phyloP scores from a whole-genome alignment of 1,140 invertebrate genomes.

The Zaprionus nigranus region DNA sequence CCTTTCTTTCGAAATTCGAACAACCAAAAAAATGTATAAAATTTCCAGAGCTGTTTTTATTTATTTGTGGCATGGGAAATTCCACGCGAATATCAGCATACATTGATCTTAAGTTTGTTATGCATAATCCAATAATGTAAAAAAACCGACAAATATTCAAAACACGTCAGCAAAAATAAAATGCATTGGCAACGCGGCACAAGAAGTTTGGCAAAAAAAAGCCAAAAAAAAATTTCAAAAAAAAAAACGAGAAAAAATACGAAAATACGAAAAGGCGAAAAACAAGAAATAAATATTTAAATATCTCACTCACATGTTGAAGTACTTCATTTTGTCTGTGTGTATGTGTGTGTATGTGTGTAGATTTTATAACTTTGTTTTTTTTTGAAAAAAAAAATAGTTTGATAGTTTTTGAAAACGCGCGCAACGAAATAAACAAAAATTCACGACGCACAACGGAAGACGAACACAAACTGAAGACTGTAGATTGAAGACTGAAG shows the following conservation, averaged over 20 bases:
- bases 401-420: conserved; percentile 38
- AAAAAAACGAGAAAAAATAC: conserved; percentile 3
- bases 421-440: conserved; percentile 41
- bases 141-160: conserved; percentile 6
- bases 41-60: background rate
- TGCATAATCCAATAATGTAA: conserved; percentile 24
- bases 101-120: conserved; percentile 4
- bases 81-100: background rate
- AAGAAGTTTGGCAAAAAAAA: conserved; percentile 21
- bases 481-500: conserved; percentile 12
- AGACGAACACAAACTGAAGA: conserved; percentile 19
- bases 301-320: conserved; percentile 79
- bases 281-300: conserved; percentile 22
- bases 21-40: background rate
- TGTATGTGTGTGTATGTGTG: conserved; percentile 8
- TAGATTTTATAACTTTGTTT: conserved; percentile 32
- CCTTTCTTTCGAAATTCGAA: background rate
- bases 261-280: conserved; percentile 1
- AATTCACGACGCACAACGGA: conserved; percentile 26
- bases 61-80: background rate
- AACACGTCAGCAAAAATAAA: conserved; percentile 39
- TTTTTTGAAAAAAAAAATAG: conserved; percentile 28
- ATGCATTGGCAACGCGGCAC: conserved; percentile 5
- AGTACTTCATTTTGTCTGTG: conserved; percentile 80
- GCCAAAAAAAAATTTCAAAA: background rate